phyloP scores from a whole-genome alignment of 2,113 vertebrate species.

The Sprattus sprattus region DNA sequence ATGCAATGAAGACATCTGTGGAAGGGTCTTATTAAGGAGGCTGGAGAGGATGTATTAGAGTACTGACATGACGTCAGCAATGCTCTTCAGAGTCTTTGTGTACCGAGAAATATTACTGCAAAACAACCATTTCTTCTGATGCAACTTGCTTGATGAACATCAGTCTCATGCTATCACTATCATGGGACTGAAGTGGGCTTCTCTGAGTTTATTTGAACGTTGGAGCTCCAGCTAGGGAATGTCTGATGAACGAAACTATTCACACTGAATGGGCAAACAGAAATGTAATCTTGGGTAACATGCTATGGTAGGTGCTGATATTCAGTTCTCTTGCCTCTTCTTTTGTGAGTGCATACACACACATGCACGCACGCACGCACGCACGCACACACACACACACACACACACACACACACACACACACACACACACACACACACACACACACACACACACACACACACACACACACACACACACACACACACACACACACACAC shows the following conservation, averaged over 20 bases:
- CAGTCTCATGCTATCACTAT: not conserved
- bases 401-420: not conserved
- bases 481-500: not conserved
- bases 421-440: not conserved
- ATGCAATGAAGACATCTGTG: constrained; percentile 18
- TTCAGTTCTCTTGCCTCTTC: not conserved
- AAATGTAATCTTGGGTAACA: not conserved
- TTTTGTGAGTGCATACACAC: not conserved
- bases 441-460: not conserved
- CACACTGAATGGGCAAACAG: not conserved
- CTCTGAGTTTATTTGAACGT: not conserved
- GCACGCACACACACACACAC: not conserved
- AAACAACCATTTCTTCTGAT: not conserved
- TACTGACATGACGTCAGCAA: not conserved
- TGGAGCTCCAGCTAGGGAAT: not conserved
- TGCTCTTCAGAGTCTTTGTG: not conserved
- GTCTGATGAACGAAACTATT: not conserved
- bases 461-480: not conserved
- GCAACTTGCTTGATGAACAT: not conserved
- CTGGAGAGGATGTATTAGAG: not conserved
- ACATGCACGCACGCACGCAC: not conserved
- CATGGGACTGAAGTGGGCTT: not conserved
- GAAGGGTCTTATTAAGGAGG: constrained; percentile 14
- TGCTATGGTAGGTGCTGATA: not conserved
- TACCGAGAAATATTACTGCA: not conserved